These are phyloP conservation scores for Mormyrus proboscirostris DNA, from an alignment of 2,797 vertebrate species.

Conservation along the genomic window DNA sequence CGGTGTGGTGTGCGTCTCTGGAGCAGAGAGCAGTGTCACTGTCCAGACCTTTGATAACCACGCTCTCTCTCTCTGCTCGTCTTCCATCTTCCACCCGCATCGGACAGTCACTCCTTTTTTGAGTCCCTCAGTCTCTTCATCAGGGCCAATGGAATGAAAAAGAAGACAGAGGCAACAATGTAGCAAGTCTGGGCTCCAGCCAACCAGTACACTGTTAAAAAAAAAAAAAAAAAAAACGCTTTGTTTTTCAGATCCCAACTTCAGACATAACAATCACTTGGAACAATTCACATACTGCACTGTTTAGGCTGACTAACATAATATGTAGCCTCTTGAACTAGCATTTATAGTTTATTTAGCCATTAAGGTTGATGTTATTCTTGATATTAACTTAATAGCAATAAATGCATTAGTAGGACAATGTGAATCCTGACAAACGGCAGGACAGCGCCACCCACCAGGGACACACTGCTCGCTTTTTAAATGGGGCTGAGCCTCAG, in stretches of 20 bases:
- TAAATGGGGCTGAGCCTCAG: not conserved
- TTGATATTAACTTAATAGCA: not conserved
- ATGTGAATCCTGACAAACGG: not conserved
- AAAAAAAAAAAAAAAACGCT: not conserved
- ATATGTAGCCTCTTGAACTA: not conserved
- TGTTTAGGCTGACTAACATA: not conserved
- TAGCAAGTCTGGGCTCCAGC: constrained; percentile 79
- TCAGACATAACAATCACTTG: not conserved
- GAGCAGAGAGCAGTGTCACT: not conserved
- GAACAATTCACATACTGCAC: not conserved
- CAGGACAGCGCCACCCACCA: too few species aligned
- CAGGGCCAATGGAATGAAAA: constrained; percentile 73
- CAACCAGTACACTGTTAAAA: constrained; percentile 81
- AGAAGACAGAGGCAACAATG: constrained; percentile 63
- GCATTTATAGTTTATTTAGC: not conserved
- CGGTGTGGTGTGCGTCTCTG: not conserved
- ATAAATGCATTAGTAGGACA: not conserved
- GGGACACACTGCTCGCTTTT: not conserved
- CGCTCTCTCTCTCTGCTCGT: not conserved
- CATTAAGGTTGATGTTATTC: not conserved
- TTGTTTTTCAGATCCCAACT: not conserved
- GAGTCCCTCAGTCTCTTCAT: constrained; percentile 52
- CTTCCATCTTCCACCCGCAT: not conserved
- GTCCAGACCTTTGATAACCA: not conserved
- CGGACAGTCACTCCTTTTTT: constrained; percentile 52